Evolutionary conservation across 2,888 invertebrate species (phyloP), one percentile per base, ranked within the genome.

Genomic region (Epirrhoe alternata): DNA sequence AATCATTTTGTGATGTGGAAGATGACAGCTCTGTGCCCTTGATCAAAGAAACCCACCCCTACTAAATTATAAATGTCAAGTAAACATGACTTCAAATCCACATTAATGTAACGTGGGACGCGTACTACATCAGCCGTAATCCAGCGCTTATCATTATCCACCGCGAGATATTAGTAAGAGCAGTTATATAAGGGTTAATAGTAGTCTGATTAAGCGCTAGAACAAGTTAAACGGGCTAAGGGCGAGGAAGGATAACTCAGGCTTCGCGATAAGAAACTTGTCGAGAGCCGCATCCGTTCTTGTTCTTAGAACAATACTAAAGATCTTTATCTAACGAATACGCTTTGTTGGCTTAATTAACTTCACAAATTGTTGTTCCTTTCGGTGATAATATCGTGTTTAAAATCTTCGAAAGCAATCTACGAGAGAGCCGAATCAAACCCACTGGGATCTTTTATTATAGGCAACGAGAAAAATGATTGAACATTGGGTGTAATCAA

Each of bases 341-440:
- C 79, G 82, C 84, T 86, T 87, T 87, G 87, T 89, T 82, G 80
- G 77, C 81, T 86, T 87, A 89, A 89, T 88, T 88, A 88, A 86
- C 84, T 86, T 85, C 78, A 84, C 84, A 86, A 87, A 87, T 87
- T 87, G 85, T 82, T 82, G 80, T 84, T 77, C 79, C 81, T 80
- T 77, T 70, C 69, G 77, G 76, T 75, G 80, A 81, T 80, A 78
- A 77, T 77, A 76, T 77, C 73, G 62, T 66, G 69, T 76, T 81
- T 79, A 78, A 81, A 80, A 78, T 77, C 77, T 80, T 69, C 71
- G 70, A 78, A 80, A 81, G 73, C 79, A 79, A 79, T 83, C 79
- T 74, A 66, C 67, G 73, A 74, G 71, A 64, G 73, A 72, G 67
- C 70, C 66, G 57, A 75, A 71, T 72, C 67, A 69, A 77, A 74